Evolutionary conservation across 2,113 vertebrate genomes (phyloP).

Genomic region (Stictonetta naevosa): DNA sequence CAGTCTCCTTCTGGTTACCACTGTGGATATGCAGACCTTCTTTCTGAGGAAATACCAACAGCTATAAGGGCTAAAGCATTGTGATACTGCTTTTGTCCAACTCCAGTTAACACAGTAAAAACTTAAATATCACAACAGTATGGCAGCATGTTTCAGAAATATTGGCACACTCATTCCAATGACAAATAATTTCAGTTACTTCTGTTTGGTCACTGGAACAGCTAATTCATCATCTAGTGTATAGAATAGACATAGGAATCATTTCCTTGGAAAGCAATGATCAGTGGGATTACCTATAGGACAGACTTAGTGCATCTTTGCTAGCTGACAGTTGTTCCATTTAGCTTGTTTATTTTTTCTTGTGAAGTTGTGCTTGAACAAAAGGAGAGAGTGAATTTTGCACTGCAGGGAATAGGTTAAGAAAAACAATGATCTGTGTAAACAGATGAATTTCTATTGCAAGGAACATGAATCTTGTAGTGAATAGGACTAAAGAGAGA

Average conservation of each 20-base stretch:
- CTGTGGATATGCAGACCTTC: not conserved
- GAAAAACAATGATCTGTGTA: not conserved
- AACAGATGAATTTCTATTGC: not conserved
- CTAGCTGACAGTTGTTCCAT: not conserved
- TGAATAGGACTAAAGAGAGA: not conserved
- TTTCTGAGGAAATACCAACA: not conserved
- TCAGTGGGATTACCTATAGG: not conserved
- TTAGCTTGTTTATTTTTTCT: not conserved
- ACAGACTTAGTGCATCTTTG: not conserved
- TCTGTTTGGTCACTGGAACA: not conserved
- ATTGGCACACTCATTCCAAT: not conserved
- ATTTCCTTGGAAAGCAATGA: not conserved
- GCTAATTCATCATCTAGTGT: not conserved
- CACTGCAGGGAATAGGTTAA: not conserved
- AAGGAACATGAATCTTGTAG: fast-evolving
- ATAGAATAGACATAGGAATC: not conserved
- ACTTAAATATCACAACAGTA: not conserved
- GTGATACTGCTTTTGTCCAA: not conserved
- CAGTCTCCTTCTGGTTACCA: not conserved
- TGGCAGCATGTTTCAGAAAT: not conserved
- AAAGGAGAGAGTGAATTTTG: not conserved
- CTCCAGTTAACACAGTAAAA: not conserved
- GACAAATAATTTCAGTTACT: not conserved
- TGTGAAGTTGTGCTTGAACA: not conserved
- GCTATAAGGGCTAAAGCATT: fast-evolving